Evolutionary conservation across 2,888 invertebrate species (phyloP).

Genomic region (Tipula unca): DNA sequence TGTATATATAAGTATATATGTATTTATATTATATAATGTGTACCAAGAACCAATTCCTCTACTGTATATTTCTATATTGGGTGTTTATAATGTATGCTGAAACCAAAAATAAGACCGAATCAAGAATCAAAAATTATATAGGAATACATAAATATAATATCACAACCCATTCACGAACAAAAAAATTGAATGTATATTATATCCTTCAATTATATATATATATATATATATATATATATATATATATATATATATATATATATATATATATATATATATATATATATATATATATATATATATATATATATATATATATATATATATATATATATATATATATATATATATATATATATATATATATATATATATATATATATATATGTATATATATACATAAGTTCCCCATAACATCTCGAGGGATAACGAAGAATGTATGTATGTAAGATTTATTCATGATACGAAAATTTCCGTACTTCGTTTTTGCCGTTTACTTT

Average conservation of each 20-base stretch:
- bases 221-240: too few species aligned
- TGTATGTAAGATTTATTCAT: neutral
- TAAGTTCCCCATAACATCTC: neutral
- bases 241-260: too few species aligned
- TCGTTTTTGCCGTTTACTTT: too few species aligned
- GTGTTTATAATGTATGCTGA: neutral
- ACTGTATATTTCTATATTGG: neutral
- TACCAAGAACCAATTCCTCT: neutral
- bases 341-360: too few species aligned
- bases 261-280: too few species aligned
- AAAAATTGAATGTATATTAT: neutral
- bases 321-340: too few species aligned
- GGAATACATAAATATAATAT: neutral
- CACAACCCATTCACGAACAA: neutral
- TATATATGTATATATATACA: too few species aligned
- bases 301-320: too few species aligned
- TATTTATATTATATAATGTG: neutral
- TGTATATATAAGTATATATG: neutral
- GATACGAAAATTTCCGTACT: neutral
- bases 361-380: too few species aligned
- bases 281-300: too few species aligned
- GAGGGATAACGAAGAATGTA: neutral
- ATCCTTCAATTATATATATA: neutral
- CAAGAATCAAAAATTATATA: neutral
- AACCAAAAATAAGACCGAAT: neutral